Conservation (phyloP, 1,140 invertebrate genomes). For the Epicauta chinensis region DNA sequence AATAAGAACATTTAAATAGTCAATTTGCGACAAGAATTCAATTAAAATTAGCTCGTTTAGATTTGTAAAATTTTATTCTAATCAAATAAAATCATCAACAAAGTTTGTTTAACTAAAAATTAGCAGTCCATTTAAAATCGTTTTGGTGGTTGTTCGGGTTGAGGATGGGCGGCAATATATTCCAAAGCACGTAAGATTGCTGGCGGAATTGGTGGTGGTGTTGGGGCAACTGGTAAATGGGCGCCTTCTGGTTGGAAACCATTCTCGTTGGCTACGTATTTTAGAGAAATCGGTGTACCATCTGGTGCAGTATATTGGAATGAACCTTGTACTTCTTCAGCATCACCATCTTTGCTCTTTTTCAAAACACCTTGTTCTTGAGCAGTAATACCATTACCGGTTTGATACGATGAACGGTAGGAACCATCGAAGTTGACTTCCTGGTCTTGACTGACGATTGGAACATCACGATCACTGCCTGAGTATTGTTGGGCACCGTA, state of each 20-base stretch:
- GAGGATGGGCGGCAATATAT: constrained; percentile 45
- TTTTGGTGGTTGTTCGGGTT: background rate
- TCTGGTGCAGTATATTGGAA: constrained; percentile 35
- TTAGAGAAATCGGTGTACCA: constrained; percentile 50
- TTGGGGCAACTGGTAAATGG: constrained; percentile 48
- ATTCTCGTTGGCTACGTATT: constrained; percentile 58
- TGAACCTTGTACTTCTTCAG: constrained; percentile 36
- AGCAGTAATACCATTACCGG: constrained; percentile 52
- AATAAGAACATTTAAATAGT: no score
- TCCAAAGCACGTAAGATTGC: constrained; percentile 46
- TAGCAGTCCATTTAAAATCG: background rate
- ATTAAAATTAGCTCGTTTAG: no score
- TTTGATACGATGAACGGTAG: constrained; percentile 51
- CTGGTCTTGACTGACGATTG: constrained; percentile 52
- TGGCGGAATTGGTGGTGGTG: constrained; percentile 50
- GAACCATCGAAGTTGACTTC: constrained; percentile 54
- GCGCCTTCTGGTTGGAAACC: constrained; percentile 55
- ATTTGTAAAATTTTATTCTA: no score
- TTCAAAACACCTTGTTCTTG: constrained; percentile 39
- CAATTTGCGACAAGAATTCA: no score
- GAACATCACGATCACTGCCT: background rate
- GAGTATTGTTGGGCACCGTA: no score
- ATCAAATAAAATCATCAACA: no score
- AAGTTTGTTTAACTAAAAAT: no score
- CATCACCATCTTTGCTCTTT: constrained; percentile 24